These are phyloP conservation scores for Lissocephala sabroskyi DNA, from an alignment of 2,888 invertebrate genomes.

Conservation along the genomic window DNA sequence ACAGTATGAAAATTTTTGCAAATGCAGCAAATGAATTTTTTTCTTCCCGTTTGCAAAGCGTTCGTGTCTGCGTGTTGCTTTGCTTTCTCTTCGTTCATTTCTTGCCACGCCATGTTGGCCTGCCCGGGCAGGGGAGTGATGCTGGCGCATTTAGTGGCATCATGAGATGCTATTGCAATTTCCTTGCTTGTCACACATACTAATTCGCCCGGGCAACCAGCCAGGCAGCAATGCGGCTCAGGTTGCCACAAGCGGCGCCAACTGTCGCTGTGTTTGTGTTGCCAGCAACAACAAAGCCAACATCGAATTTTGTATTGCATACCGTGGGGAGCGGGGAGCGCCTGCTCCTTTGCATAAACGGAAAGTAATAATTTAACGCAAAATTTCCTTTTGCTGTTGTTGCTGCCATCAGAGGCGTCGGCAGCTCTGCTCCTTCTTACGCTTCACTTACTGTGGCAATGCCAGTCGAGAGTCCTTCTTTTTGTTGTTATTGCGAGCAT, in stretches of 20 bases:
- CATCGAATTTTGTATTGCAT: too few species aligned
- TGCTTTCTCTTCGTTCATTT: conserved; percentile 9
- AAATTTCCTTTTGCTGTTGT: conserved; percentile 63
- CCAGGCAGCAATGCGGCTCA: neutral
- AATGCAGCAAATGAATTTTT: conserved; percentile 67
- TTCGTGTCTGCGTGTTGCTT: too few species aligned
- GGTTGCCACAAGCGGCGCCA: too few species aligned
- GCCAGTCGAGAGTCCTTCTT: too few species aligned
- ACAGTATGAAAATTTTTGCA: conserved; percentile 53
- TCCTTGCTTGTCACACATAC: conserved; percentile 68
- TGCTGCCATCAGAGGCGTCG: conserved; percentile 19
- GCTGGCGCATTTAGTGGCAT: conserved; percentile 58
- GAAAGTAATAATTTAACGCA: conserved; percentile 71
- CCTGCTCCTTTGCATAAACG: conserved; percentile 62
- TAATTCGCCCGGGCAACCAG: conserved; percentile 56
- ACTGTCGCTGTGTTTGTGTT: conserved; percentile 10
- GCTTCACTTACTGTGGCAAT: conserved; percentile 49
- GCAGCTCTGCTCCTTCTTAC: conserved; percentile 48
- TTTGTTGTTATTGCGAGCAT: too few species aligned
- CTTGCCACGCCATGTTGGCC: conserved; percentile 18
- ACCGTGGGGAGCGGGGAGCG: conserved; percentile 42
- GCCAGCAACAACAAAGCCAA: conserved; percentile 33
- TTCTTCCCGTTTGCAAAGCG: conserved; percentile 26
- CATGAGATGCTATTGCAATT: conserved; percentile 65
- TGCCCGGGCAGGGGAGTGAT: conserved; percentile 7